phyloP scores from a whole-genome alignment of 2,888 invertebrate genomes.

The Allolobophora icterica region DNA sequence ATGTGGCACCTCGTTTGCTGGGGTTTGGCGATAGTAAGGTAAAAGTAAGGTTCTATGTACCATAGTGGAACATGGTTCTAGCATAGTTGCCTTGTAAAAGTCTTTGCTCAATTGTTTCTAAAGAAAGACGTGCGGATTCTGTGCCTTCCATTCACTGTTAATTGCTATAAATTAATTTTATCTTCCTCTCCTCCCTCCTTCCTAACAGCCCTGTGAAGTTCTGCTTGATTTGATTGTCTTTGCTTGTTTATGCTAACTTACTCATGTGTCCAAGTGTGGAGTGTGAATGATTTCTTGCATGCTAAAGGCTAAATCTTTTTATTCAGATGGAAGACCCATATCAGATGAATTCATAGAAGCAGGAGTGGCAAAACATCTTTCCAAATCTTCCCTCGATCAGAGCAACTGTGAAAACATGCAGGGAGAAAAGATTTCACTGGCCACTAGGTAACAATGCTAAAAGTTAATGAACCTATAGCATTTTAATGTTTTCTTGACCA shows the following conservation, averaged over 20 bases:
- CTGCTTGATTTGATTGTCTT: neutral
- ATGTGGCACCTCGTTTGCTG: neutral
- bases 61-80: no score
- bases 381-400: neutral
- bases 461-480: neutral
- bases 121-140: neutral
- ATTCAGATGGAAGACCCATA: neutral
- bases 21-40: no score
- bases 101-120: neutral
- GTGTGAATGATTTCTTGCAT: neutral
- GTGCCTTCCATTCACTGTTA: no score
- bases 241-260: neutral
- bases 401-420: neutral
- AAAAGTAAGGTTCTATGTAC: no score
- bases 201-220: neutral
- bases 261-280: neutral
- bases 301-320: neutral
- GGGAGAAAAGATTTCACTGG: neutral
- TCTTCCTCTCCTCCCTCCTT: no score
- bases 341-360: neutral
- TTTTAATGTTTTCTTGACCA: neutral
- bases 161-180: no score
- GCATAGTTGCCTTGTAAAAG: no score
- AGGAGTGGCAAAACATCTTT: constrained; percentile 11
- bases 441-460: neutral